Base-by-base conservation (phyloP, 2,113 vertebrate species). In the Paracanthobrama guichenoti region DNA sequence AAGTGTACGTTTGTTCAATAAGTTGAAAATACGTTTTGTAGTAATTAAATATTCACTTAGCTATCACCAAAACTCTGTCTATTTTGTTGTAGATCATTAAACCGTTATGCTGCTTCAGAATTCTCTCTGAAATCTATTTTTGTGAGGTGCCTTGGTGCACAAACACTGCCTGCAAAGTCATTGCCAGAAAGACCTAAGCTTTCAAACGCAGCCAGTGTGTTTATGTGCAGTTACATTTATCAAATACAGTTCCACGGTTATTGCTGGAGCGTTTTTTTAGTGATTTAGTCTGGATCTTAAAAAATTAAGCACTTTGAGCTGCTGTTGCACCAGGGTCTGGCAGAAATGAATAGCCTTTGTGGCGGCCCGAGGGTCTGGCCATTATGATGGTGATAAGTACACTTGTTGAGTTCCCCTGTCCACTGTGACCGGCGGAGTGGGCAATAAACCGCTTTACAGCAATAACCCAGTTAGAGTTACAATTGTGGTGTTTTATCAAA, bases 321-420 rank as follows among this genome's bases (percentile, higher is more conserved):
- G 72, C 42, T 48, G 24, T 31, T 35, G 55, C 10, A 39, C 57
- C n/a, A 44, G 22, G 77, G 22, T 62, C 77, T 62, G 2, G 6
- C 57, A 46, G 18, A 81, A 81, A 82, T 57, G 22, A 82, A 82
- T 72, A 71, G 64, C 44, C 59, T 79, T 62, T 79, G 57, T 46
- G 35, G 28, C 31, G n/a, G 22, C 77, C 79, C 79, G 14, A 50
- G 6, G 16, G 39, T 35, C 62, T 50, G 26, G 62, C 44, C 44
- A 57, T 42, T 82, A 82, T 71, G 64, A 82, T 57, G 46, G 26
- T 55, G 79, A 69, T 69, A 67, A 69, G 62, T 57, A 39, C 28
- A 71, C 57, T 77, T 62, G 57, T 62, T 42, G 26, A 42, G 31
- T 24, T 82, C 6, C 26, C 46, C 3, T 7, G 28, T 55, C 48